These are phyloP conservation scores for Drosophila repleta DNA, from an alignment of 1,140 invertebrate genomes.

Conservation along the genomic window DNA sequence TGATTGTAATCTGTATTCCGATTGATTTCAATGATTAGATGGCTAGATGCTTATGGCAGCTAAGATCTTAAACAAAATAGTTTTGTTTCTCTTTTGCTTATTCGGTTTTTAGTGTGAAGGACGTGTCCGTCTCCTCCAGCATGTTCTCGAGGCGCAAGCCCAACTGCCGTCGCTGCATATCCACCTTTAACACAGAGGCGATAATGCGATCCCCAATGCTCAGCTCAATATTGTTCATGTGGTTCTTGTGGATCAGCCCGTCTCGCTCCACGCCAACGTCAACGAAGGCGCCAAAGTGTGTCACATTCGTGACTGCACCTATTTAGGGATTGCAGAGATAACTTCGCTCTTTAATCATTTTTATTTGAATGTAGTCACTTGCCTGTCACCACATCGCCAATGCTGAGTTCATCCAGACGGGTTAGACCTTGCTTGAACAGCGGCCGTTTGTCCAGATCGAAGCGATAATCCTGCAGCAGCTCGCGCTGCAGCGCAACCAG, in stretches of 20 bases:
- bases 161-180: slow-evolving; percentile 85
- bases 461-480: slow-evolving; percentile 88
- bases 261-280: slow-evolving; percentile 92
- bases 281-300: slow-evolving; percentile 95
- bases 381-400: slow-evolving; percentile 85
- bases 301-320: slow-evolving; percentile 91
- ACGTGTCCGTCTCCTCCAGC: slow-evolving; percentile 69
- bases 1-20: too few relatives aligned
- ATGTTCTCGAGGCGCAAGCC: slow-evolving; percentile 82
- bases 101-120: slow-evolving; percentile 66
- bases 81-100: slow-evolving; percentile 29
- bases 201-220: slow-evolving; percentile 90
- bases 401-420: slow-evolving; percentile 86
- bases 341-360: not conserved
- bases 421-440: slow-evolving; percentile 88
- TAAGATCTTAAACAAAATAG: too few relatives aligned
- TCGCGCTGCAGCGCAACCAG: slow-evolving; percentile 87
- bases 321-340: not conserved
- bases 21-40: too few relatives aligned
- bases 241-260: slow-evolving; percentile 90
- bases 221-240: slow-evolving; percentile 86
- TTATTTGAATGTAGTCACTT: not conserved
- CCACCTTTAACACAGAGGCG: slow-evolving; percentile 86
- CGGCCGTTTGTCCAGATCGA: slow-evolving; percentile 86
- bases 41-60: too few relatives aligned